Conservation (phyloP, 2,113 vertebrate genomes). For the Pterocles gutturalis region DNA sequence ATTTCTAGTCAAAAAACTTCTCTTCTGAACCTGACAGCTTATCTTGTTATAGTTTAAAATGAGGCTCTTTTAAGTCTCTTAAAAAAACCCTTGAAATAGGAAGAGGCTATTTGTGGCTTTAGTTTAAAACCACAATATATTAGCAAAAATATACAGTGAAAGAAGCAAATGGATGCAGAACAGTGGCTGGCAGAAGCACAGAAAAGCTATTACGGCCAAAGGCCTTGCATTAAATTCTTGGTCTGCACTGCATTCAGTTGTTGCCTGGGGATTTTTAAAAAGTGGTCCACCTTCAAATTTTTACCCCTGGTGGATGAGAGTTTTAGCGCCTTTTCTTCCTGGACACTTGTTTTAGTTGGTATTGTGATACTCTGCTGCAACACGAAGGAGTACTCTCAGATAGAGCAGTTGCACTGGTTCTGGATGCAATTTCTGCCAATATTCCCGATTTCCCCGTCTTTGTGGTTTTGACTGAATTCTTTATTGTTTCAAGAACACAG, state of each 20-base stretch:
- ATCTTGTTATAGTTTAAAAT: conserved; percentile 61
- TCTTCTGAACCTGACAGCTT: conserved; percentile 52
- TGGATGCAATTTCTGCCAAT: conserved; percentile 32
- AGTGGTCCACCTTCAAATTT: not conserved
- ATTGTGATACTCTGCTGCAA: not conserved
- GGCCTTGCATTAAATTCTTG: not conserved
- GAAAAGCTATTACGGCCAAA: not conserved
- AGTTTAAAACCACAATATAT: conserved; percentile 47
- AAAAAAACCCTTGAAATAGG: conserved; percentile 17
- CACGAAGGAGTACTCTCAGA: not conserved
- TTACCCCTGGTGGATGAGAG: not conserved
- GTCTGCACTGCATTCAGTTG: not conserved
- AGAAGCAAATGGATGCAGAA: not conserved
- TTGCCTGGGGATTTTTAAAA: not conserved
- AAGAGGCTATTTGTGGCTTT: conserved; percentile 54
- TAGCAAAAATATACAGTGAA: conserved; percentile 35
- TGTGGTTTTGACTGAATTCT: conserved; percentile 55
- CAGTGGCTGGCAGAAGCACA: not conserved
- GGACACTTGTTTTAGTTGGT: not conserved
- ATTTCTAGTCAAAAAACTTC: conserved; percentile 40
- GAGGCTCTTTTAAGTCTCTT: conserved; percentile 41
- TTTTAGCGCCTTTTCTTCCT: not conserved
- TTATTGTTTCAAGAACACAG: conserved; percentile 41
- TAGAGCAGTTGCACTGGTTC: not conserved
- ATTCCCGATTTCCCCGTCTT: not conserved